These are phyloP conservation scores for Scaptodrosophila lebanonensis DNA, from an alignment of 1,140 invertebrate genomes.

Conservation along the genomic window DNA sequence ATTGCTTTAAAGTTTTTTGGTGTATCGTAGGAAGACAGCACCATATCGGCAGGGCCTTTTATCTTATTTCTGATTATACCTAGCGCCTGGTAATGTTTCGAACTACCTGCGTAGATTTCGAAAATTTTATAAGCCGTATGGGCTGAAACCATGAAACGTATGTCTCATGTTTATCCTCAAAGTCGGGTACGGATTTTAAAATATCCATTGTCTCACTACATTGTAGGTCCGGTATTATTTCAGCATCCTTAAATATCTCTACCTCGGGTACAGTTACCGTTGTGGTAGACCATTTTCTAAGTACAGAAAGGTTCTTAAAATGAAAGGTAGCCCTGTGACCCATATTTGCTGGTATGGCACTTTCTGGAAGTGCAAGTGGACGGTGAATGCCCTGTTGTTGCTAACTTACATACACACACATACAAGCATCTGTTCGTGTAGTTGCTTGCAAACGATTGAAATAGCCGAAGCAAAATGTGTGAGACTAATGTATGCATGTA, in stretches of 20 bases:
- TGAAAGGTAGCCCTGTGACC: too few species aligned
- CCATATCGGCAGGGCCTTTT: constrained; percentile 21
- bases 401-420: too few species aligned
- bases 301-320: too few species aligned
- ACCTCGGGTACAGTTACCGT: too few species aligned
- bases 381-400: too few species aligned
- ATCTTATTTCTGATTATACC: constrained; percentile 43
- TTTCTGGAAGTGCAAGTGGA: too few species aligned
- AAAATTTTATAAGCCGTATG: constrained; percentile 38
- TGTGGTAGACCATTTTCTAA: too few species aligned
- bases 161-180: constrained; percentile 28
- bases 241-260: constrained; percentile 7
- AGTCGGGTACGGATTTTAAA: constrained; percentile 35
- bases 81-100: constrained; percentile 32
- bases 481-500: too few species aligned
- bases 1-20: constrained; percentile 37
- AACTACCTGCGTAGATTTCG: constrained; percentile 29
- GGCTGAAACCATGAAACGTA: constrained; percentile 34
- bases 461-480: too few species aligned
- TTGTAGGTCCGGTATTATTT: constrained; percentile 3
- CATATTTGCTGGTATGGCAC: too few species aligned
- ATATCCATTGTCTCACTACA: constrained; percentile 31
- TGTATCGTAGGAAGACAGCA: constrained; percentile 33
- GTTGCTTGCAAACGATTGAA: too few species aligned
- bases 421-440: too few species aligned